These are phyloP conservation scores for Chloroceryle inda DNA, from an alignment of 2,797 vertebrate species.

Conservation along the genomic window DNA sequence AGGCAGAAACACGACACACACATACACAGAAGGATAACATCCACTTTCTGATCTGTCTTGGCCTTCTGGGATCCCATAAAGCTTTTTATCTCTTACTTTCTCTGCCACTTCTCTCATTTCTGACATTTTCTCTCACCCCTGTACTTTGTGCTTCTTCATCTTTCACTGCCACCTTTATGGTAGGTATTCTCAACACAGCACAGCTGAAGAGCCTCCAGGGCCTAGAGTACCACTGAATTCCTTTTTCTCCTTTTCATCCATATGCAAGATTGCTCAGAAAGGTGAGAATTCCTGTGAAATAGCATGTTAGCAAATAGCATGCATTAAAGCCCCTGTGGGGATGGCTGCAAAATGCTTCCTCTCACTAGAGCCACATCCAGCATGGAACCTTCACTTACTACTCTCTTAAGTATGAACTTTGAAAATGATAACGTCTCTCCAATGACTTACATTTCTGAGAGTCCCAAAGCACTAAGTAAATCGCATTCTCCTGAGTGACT, in stretches of 20 bases:
- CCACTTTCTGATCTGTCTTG: not conserved
- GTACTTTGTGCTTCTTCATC: not conserved
- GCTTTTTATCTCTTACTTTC: not conserved
- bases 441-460: not conserved
- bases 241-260: not conserved
- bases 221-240: not conserved
- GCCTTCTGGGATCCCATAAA: not conserved
- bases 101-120: not conserved
- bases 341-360: slow-evolving; percentile 47
- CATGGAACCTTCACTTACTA: not conserved
- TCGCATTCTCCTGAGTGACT: not conserved
- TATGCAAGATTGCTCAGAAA: slow-evolving; percentile 36
- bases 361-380: slow-evolving; percentile 13
- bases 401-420: not conserved
- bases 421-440: not conserved
- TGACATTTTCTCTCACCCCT: not conserved
- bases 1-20: not conserved
- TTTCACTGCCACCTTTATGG: not conserved
- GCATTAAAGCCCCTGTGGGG: slow-evolving; percentile 8
- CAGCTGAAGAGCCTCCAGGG: not conserved
- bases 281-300: slow-evolving; percentile 48
- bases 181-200: not conserved
- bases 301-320: slow-evolving; percentile 20
- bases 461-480: slow-evolving; percentile 9
- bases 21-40: fast-evolving